Evolutionary conservation across 2,113 vertebrate species (phyloP).

Genomic region (Malaclemys terrapin): DNA sequence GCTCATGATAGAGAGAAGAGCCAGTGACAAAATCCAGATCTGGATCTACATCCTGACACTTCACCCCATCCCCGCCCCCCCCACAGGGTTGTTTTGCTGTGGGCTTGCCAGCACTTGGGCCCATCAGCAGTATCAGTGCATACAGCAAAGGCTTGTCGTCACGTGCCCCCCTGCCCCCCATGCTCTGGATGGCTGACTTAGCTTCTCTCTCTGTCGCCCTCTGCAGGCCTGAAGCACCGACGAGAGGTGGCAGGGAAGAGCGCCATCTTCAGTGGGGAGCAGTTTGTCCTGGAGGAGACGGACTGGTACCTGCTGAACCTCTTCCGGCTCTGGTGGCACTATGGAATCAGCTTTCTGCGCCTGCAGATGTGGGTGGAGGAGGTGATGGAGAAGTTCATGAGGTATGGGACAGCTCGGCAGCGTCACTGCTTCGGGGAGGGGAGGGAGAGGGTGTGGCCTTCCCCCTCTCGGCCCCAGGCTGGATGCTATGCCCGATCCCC

Average conservation of each 20-base stretch:
- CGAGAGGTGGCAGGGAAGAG: constrained; percentile 92
- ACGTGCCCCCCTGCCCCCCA: no score
- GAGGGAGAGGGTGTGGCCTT: no score
- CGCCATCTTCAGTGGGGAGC: constrained; percentile 91
- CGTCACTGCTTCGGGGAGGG: not conserved
- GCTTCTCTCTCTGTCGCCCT: not conserved
- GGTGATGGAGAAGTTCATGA: constrained; percentile 99
- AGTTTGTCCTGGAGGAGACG: constrained; percentile 94
- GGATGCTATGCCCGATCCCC: not conserved
- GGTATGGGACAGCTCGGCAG: constrained; percentile 72
- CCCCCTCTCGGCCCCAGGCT: not conserved
- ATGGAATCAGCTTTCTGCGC: constrained; percentile 97
- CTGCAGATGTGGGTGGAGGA: constrained; percentile 99
- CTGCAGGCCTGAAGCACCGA: constrained; percentile 91
- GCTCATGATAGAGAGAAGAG: not conserved
- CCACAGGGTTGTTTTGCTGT: accelerated
- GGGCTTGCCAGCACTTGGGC: not conserved
- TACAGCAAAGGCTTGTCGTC: not conserved
- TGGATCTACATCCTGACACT: not conserved
- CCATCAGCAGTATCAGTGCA: not conserved
- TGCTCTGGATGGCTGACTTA: not conserved
- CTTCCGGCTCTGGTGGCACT: constrained; percentile 98
- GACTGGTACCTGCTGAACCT: constrained; percentile 98
- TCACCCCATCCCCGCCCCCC: accelerated
- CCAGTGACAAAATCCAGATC: not conserved